Evolutionary conservation across 2,797 vertebrate species (phyloP).

Genomic region (Octomys mimax): DNA sequence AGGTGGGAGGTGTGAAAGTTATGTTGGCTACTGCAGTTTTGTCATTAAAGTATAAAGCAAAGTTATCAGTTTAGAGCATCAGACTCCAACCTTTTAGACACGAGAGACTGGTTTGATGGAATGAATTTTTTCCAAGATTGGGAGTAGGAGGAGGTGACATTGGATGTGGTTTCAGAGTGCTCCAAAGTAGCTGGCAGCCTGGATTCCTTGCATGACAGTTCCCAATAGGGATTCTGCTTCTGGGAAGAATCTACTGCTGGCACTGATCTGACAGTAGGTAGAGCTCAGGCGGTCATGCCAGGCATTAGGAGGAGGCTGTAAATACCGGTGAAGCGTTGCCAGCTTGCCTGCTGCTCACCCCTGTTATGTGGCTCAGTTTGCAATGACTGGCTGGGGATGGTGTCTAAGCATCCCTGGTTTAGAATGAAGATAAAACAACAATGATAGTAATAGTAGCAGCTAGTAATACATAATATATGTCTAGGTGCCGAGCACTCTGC

Average conservation of each 20-base stretch:
- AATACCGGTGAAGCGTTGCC: background rate
- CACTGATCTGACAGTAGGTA: background rate
- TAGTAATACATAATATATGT: background rate
- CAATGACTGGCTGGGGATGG: background rate
- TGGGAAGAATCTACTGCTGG: background rate
- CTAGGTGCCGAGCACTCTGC: background rate
- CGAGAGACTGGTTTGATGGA: background rate
- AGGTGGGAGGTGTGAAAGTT: background rate
- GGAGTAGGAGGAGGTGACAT: background rate
- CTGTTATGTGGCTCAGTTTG: background rate
- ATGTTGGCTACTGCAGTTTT: slow-evolving; percentile 31
- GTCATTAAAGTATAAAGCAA: slow-evolving; percentile 15
- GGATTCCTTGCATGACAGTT: background rate
- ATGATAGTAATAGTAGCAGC: background rate
- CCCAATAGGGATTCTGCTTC: background rate
- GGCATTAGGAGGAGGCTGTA: background rate
- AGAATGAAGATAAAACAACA: background rate
- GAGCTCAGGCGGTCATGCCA: background rate
- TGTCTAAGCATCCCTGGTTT: background rate
- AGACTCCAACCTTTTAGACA: background rate
- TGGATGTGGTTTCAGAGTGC: background rate
- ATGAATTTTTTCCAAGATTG: background rate
- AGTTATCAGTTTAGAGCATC: background rate
- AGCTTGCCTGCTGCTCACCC: background rate
- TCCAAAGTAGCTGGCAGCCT: background rate